A percentile compares a stretch with the other conserved stretches of the same genome.
Conservation (phyloP, 2,888 invertebrate species). For the Leucophenga maculata region DNA sequence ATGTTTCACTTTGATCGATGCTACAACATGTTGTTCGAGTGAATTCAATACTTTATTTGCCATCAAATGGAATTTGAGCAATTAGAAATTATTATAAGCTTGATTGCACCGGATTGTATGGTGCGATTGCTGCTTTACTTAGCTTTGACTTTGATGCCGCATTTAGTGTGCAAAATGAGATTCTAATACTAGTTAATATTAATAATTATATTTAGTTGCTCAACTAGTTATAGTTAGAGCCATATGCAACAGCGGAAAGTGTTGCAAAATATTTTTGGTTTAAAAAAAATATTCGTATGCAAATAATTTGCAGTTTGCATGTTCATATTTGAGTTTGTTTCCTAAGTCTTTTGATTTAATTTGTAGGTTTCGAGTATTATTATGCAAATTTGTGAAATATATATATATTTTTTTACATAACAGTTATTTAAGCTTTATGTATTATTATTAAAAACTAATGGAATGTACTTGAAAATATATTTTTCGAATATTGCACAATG, state of each 20-base stretch:
- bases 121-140: constrained; percentile 23
- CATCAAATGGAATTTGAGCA: constrained; percentile 54
- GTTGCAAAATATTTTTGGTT: background rate
- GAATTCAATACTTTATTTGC: constrained; percentile 30
- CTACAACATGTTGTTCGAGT: constrained; percentile 14
- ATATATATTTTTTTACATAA: background rate
- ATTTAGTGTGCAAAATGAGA: background rate
- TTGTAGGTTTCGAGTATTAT: constrained; percentile 27
- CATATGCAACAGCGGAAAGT: no score
- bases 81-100: constrained; percentile 62
- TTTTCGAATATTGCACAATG: no score
- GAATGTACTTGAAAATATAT: no score
- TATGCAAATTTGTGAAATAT: constrained; percentile 18
- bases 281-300: constrained; percentile 3
- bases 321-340: constrained; percentile 39
- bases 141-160: constrained; percentile 34
- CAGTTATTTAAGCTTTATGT: background rate
- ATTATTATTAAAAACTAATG: no score
- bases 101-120: constrained; percentile 32
- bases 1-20: constrained; percentile 56
- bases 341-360: constrained; percentile 45
- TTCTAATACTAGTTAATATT: background rate
- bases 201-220: background rate
- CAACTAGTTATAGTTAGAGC: background rate
- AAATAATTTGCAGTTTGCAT: background rate